A percentile compares a stretch with the other conserved stretches of the same genome.
Evolutionary conservation across 2,113 vertebrate species (phyloP).

Genomic region (Lycocorax pyrrhopterus): DNA sequence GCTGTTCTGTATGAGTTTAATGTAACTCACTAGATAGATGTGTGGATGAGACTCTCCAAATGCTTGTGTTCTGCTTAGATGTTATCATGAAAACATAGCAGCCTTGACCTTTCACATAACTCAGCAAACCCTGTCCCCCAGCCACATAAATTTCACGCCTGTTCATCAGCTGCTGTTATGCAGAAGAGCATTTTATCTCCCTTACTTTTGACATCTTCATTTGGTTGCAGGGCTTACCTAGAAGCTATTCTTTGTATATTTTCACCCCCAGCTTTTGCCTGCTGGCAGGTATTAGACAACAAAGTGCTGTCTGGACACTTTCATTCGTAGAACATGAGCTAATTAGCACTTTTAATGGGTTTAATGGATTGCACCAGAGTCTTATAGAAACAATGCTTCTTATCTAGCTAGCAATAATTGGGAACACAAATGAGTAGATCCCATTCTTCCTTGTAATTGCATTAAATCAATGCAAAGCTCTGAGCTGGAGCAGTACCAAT

Average conservation of each 20-base stretch:
- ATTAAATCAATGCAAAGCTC: neutral
- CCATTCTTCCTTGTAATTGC: neutral
- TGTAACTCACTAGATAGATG: constrained; percentile 41
- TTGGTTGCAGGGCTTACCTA: constrained; percentile 16
- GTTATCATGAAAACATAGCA: constrained; percentile 56
- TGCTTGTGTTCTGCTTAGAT: constrained; percentile 48
- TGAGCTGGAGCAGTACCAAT: neutral
- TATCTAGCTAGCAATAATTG: neutral
- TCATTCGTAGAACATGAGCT: constrained; percentile 18
- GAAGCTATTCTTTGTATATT: neutral
- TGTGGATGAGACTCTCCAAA: constrained; percentile 52
- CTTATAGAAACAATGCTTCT: neutral
- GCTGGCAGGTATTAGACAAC: neutral
- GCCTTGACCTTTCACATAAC: constrained; percentile 63
- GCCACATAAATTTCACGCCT: constrained; percentile 57
- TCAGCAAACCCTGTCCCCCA: constrained; percentile 17
- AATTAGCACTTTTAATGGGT: constrained; percentile 40
- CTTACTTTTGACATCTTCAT: constrained; percentile 49
- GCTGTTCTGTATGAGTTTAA: constrained; percentile 58
- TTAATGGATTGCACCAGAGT: constrained; percentile 18
- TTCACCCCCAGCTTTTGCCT: neutral
- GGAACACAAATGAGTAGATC: neutral
- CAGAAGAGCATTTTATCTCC: constrained; percentile 10
- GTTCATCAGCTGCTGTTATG: constrained; percentile 50
- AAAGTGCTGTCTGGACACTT: neutral